phyloP scores from a whole-genome alignment of 2,888 invertebrate species.

The Brenthis hecate region DNA sequence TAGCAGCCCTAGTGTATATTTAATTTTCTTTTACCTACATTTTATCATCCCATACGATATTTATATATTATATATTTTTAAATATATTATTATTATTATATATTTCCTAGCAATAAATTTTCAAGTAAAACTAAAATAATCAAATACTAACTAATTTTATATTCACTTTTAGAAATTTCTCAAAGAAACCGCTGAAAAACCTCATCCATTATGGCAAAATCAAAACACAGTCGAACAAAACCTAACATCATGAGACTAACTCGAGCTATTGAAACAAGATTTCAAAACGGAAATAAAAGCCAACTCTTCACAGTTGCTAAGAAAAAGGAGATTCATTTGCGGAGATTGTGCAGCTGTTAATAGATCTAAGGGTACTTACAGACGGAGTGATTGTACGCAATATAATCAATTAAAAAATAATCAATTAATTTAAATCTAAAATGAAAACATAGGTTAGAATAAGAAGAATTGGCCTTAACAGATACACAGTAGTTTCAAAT shows the following conservation, averaged over 20 bases:
- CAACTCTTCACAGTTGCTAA: slow-evolving; percentile 46
- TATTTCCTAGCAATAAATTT: too few relatives aligned
- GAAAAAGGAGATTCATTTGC: slow-evolving; percentile 61
- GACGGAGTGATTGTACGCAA: slow-evolving; percentile 6
- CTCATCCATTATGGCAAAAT: slow-evolving; percentile 33
- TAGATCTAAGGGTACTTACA: slow-evolving; percentile 38
- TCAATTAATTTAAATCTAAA: too few relatives aligned
- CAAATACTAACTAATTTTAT: background rate
- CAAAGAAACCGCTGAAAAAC: slow-evolving; percentile 4
- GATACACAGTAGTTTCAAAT: too few relatives aligned
- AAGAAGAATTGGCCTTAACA: too few relatives aligned
- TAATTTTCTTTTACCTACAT: too few relatives aligned
- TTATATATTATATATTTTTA: too few relatives aligned
- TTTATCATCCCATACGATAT: too few relatives aligned
- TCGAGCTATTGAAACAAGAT: slow-evolving; percentile 50
- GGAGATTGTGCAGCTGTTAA: slow-evolving; percentile 54
- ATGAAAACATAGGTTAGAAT: too few relatives aligned
- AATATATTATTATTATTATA: too few relatives aligned
- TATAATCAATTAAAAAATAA: background rate
- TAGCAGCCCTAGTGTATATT: too few relatives aligned
- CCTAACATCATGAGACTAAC: slow-evolving; percentile 45
- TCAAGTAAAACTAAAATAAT: too few relatives aligned
- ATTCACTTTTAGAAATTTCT: background rate
- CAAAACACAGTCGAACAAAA: slow-evolving; percentile 40
- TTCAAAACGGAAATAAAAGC: slow-evolving; percentile 59